Base-by-base conservation (phyloP, 2,113 vertebrate species). In the Prietella phreatophila region DNA sequence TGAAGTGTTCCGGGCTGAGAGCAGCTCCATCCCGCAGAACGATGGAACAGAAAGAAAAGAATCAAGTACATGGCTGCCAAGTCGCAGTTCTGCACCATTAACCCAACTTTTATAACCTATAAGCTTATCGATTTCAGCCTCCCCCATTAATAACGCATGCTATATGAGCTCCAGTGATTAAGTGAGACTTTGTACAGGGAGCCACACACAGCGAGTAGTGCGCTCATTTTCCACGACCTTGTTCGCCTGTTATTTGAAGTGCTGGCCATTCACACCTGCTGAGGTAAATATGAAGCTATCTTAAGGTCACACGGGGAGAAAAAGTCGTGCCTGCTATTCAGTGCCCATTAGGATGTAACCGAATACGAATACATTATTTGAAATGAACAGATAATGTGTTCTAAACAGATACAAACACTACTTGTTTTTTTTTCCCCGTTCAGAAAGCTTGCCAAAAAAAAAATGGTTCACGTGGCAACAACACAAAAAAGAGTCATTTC, bases 81-180 rank as follows among this genome's bases (percentile, higher is more conserved):
- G 85, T 85, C 85, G 56, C n/a, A 79, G 86, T 86, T 76, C 82
- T 89, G 89, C 89, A 89, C 90, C 88, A 91, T 92, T 90, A 91
- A 88, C 88, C 86, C n/a, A 85, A 91, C 89, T 87, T 92, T 91
- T 90, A 91, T 85, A 88, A 89, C 86, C 90, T 83, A 87, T 91
- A 87, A 88, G 89, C 83, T 84, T 88, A 92, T 91, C 83, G 86
- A 91, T 90, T 82, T 82, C 55, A 4, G 56, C 63, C 82, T 65
- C 65, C 50, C 87, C 50, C 80, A 90, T 91, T 90, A 88, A 89
- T 84, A 89, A 87, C 84, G 69, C 22, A 4, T 39, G 58, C 81
- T 58, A 82, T 36, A 79, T 88, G 55, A 87, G 84, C 83, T 71
- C 53, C 6, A 47, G 58, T 53, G 63, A 67, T 84, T 85, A 85